Evolutionary conservation across 2,113 vertebrate genomes (phyloP).

Genomic region (Gorsachius goisagi): DNA sequence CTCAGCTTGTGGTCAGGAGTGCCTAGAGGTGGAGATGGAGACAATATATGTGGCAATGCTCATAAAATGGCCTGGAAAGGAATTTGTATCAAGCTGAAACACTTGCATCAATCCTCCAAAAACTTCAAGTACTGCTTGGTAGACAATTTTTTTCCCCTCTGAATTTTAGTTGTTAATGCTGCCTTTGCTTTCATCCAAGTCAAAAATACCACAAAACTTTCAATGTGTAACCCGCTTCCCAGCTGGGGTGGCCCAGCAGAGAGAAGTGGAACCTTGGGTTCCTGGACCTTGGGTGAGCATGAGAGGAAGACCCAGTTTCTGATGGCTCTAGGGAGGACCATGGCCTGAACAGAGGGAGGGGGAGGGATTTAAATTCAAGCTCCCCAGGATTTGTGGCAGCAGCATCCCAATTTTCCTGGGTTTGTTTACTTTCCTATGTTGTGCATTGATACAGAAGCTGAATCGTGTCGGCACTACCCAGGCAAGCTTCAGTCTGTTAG

Average conservation of each 20-base stretch:
- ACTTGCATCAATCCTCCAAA: neutral
- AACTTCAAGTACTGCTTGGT: neutral
- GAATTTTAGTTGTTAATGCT: neutral
- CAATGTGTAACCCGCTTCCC: neutral
- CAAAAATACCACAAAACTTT: neutral
- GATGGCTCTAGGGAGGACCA: neutral
- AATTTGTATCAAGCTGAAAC: constrained; percentile 16
- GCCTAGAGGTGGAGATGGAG: neutral
- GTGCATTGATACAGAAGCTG: neutral
- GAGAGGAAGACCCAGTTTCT: neutral
- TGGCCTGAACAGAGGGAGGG: neutral
- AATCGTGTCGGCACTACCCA: neutral
- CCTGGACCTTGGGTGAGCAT: neutral
- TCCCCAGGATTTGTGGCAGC: neutral
- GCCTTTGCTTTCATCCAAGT: neutral
- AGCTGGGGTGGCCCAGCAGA: neutral
- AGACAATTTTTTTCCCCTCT: neutral
- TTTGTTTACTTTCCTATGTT: neutral
- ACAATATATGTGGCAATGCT: constrained; percentile 44
- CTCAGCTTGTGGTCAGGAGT: neutral
- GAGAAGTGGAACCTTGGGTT: neutral
- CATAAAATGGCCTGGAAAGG: constrained; percentile 47
- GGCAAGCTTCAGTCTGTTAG: neutral
- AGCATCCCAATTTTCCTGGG: neutral
- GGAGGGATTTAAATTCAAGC: neutral